Base-by-base conservation (phyloP, 2,888 invertebrate genomes). In the Aphodius sticticus region DNA sequence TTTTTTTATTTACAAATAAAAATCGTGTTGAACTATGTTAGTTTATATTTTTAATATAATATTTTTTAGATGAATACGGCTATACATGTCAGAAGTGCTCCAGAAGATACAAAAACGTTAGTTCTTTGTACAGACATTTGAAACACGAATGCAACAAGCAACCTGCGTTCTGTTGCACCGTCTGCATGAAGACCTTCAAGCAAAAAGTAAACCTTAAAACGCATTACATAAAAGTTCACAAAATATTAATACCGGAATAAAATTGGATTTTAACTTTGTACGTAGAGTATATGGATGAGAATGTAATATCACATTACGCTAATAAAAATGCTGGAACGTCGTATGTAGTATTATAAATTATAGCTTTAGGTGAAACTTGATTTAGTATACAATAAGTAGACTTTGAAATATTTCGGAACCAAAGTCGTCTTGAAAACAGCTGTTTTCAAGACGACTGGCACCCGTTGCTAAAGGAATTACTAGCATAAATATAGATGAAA, bases 141-240 rank as follows among this genome's bases (percentile, higher is more conserved):
- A 90, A 90, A 78, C 89, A 91, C 82, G 92, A 92, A 83, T 92
- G 92, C 83, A 92, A 92, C 77, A 90, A 91, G 80, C 89, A 88
- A 81, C 92, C 92, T 0, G 89, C 89, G 26, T 90, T 91, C 82
- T 88, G 88, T 80, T 92, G 92, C 82, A 88, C 88, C 0, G 89
- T 90, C 83, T 92, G 92, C 76, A 70, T 15, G 12, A 82, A 84
- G 76, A 71, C 81, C 37, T 82, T 81, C 72, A 82, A 81, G 16
- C 82, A 82, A 76, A 83, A 83, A 77, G 81, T 81, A 16, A 83
- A 83, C 71, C 78, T 83, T 16, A 81, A 80, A 70, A 81, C 80
- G 16, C 84, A 84, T 76, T 82, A 82, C 76, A 76, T 71, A 53
- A 80, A 76, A 70, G 80, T 80, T 7, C 80, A 81, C 35, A 79